Base-by-base conservation (phyloP, 2,888 invertebrate genomes). In the Epirrita christyi region DNA sequence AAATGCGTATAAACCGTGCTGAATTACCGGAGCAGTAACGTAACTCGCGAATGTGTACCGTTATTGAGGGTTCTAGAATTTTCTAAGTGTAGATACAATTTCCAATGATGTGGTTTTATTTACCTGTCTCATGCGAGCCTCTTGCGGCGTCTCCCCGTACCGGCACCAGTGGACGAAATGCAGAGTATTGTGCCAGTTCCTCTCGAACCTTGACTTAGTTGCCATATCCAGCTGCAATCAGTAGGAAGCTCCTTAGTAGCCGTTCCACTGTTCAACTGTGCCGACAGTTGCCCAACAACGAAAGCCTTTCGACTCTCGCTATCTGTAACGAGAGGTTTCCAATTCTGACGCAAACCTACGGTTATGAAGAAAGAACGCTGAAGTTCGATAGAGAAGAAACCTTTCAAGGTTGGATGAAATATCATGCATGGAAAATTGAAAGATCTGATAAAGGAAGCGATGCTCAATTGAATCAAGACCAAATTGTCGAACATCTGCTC, bases 91-190 rank as follows among this genome's bases (percentile, higher is more conserved):
- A 44, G 21, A 47, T 52, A 62, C 64, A 71, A 66, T 63, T 47
- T 47, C 21, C 45, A 49, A 32, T 34, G 40, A 13, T 44, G 44
- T 7, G 32, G 9, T 32, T 41, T 42, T 49, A 65, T 81, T 93
- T 93, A 95, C 95, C 93, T 95, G 94, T 92, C 94, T 93, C 87
- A 94, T 93, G 78, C 94, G 93, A 85, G 94, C 93, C 83, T 94
- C 94, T 79, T 94, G 93, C 73, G 94, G 94, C 47, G 94, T 93
- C 80, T 94, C 94, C 56, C 95, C 95, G 71, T 95, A 95, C 66
- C 95, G 93, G 84, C 95, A 95, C 94, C 95, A 95, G 81, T 94
- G 94, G 67, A 93, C 93, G 85, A 94, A 94, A 91, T 89, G 94
- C 87, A 93, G 94, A 79, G 93, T 94, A 91, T 94, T 95, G 87